Percentiles rank a stretch among this genome's conserved stretches.
Evolutionary conservation across 64 coral and sea anemone genomes (phyloP).

Genomic region (Montipora capricornis): DNA sequence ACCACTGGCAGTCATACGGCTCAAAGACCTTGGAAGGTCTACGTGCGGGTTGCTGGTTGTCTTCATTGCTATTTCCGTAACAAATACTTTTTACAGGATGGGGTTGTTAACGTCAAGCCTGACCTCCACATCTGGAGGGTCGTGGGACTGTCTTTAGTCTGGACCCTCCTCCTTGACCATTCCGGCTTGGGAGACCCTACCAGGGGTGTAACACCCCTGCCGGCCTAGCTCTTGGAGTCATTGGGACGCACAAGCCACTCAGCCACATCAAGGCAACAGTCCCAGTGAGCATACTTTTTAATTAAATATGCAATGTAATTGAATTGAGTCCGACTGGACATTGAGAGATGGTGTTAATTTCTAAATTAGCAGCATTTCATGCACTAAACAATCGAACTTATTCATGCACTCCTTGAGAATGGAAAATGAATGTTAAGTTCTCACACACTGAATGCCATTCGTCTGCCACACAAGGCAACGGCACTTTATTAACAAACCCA

Average conservation of each 20-base stretch:
- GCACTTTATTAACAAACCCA: too few relatives aligned
- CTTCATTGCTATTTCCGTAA: constrained; percentile 15
- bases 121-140: neutral
- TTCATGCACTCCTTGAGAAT: too few relatives aligned
- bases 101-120: constrained; percentile 2
- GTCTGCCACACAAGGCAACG: too few relatives aligned
- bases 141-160: constrained; percentile 8
- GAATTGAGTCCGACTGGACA: too few relatives aligned
- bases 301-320: too few relatives aligned
- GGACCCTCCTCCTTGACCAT: constrained; percentile 6
- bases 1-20: neutral
- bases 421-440: too few relatives aligned
- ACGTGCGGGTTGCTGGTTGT: neutral
- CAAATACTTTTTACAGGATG: neutral
- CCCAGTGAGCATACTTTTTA: neutral
- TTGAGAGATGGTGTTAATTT: too few relatives aligned
- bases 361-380: too few relatives aligned
- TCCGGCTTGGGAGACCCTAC: constrained; percentile 18
- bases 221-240: neutral
- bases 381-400: too few relatives aligned
- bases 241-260: constrained; percentile 15
- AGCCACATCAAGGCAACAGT: constrained; percentile 24
- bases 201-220: neutral
- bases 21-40: neutral
- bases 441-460: too few relatives aligned